These are phyloP conservation scores for Yponomeuta cagnagella DNA, from an alignment of 2,888 invertebrate species.

Conservation along the genomic window DNA sequence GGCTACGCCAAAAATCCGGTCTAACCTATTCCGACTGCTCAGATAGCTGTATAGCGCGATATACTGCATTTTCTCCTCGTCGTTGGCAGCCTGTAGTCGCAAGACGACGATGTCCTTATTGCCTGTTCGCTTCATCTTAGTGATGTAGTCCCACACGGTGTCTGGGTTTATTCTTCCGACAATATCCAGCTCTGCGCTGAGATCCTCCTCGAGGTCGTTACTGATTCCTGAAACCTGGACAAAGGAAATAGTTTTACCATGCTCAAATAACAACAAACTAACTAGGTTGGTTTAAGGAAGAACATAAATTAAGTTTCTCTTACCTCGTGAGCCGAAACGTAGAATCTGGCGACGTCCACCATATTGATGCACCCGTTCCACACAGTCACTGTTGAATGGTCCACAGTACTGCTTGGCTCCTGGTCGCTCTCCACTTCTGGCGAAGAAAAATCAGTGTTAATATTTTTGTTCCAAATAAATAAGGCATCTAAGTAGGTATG, in stretches of 20 bases:
- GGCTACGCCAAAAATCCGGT: not conserved
- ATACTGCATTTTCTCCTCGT: slow-evolving; percentile 90
- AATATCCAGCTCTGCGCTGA: slow-evolving; percentile 87
- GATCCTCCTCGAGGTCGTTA: slow-evolving; percentile 80
- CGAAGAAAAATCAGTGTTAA: not conserved
- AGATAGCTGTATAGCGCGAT: slow-evolving; percentile 92
- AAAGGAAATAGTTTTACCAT: not conserved
- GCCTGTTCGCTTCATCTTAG: slow-evolving; percentile 90
- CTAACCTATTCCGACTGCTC: slow-evolving; percentile 82
- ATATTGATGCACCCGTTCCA: slow-evolving; percentile 93
- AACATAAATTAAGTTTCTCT: not conserved
- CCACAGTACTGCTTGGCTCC: slow-evolving; percentile 87
- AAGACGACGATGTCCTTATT: slow-evolving; percentile 92
- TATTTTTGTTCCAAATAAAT: not conserved
- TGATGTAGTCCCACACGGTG: slow-evolving; percentile 95
- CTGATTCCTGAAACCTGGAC: slow-evolving; percentile 78
- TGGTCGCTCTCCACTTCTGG: slow-evolving; percentile 81
- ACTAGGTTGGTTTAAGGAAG: not conserved
- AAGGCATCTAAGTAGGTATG: not conserved
- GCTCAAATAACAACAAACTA: too few species aligned
- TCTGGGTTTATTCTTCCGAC: slow-evolving; percentile 94
- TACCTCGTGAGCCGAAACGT: slow-evolving; percentile 87
- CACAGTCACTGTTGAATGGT: slow-evolving; percentile 66
- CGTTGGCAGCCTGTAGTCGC: slow-evolving; percentile 85
- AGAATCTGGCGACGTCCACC: slow-evolving; percentile 93